Evolutionary conservation across 2,888 invertebrate genomes (phyloP).

Genomic region (Ypsolopha sequella): DNA sequence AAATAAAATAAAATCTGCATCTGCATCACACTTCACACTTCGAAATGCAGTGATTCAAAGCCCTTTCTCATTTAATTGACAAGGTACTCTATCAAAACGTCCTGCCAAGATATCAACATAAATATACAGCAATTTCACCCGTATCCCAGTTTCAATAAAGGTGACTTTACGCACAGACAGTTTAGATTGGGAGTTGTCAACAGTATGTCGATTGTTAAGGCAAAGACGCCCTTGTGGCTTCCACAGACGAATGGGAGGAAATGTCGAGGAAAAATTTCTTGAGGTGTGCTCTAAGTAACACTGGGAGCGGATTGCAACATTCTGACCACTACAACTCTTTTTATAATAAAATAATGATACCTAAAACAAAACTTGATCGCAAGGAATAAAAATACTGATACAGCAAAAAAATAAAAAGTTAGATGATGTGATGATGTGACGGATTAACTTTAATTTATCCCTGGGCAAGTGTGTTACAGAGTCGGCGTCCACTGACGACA

Average conservation of each 20-base stretch:
- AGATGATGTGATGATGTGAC: too few species aligned
- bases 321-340: too few species aligned
- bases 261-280: conserved; percentile 21
- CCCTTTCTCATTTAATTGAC: conserved; percentile 62
- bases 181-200: conserved; percentile 39
- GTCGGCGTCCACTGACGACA: too few species aligned
- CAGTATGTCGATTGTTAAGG: conserved; percentile 43
- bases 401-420: too few species aligned
- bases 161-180: too few species aligned
- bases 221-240: conserved; percentile 38
- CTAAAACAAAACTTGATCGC: too few species aligned
- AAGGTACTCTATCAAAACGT: conserved; percentile 63
- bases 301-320: not conserved
- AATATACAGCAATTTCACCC: conserved; percentile 5
- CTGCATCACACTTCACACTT: conserved; percentile 39
- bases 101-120: conserved; percentile 14
- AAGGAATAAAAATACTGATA: too few species aligned
- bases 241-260: conserved; percentile 19
- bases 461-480: too few species aligned
- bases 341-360: too few species aligned
- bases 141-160: conserved; percentile 11
- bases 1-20: conserved; percentile 16
- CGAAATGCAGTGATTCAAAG: conserved; percentile 61
- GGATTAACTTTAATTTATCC: too few species aligned
- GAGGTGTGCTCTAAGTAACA: conserved; percentile 7